Percentiles rank a stretch among this genome's conserved stretches.
Conservation (phyloP, 2,113 vertebrate genomes). For the Eira barbara region DNA sequence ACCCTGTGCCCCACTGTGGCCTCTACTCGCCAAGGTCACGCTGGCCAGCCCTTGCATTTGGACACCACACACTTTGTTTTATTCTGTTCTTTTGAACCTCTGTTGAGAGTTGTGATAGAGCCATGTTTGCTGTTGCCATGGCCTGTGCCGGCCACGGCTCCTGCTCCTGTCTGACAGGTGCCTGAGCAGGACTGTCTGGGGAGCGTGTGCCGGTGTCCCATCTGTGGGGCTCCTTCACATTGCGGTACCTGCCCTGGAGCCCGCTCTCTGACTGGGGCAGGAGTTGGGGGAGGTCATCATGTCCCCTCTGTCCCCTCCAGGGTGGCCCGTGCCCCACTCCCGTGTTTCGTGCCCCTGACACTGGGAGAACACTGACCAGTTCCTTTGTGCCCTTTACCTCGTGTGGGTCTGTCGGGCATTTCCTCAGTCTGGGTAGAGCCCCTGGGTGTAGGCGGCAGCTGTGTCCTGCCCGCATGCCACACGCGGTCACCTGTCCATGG, state of each 20-base stretch:
- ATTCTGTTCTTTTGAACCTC: not conserved
- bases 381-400: too few relatives aligned
- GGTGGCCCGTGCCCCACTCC: not conserved
- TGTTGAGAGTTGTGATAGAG: not conserved
- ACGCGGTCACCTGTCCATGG: too few relatives aligned
- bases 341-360: too few relatives aligned
- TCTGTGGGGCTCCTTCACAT: not conserved
- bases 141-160: not conserved
- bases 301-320: not conserved
- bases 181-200: not conserved
- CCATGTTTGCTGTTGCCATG: not conserved
- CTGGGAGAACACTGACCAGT: too few relatives aligned
- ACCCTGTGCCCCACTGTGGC: too few relatives aligned
- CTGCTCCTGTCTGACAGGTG: not conserved
- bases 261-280: not conserved
- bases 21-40: not conserved
- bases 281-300: not conserved
- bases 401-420: too few relatives aligned
- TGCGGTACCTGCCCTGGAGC: not conserved
- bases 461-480: too few relatives aligned
- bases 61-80: not conserved
- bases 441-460: too few relatives aligned
- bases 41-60: not conserved
- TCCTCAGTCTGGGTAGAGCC: too few relatives aligned
- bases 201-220: not conserved